A percentile compares a stretch with the other conserved stretches of the same genome.
phyloP scores from a whole-genome alignment of 2,888 invertebrate genomes.

The Hydrotaea diabolus region DNA sequence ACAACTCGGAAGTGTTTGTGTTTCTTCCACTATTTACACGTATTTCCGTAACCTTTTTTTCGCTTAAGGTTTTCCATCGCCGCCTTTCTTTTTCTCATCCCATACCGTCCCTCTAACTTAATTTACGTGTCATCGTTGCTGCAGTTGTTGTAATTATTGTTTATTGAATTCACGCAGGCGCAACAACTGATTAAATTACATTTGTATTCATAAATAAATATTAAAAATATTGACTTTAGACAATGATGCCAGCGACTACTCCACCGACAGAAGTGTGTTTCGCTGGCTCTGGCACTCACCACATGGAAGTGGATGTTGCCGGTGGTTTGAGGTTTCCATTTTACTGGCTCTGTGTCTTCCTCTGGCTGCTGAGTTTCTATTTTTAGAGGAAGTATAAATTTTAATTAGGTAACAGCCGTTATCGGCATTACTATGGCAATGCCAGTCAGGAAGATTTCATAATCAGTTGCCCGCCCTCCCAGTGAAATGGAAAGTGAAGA shows the following conservation, averaged over 20 bases:
- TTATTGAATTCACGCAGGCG: constrained; percentile 15
- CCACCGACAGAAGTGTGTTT: neutral
- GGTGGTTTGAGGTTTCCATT: constrained; percentile 29
- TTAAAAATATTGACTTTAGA: neutral
- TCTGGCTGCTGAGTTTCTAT: neutral
- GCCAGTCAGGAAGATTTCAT: neutral
- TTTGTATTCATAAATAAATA: constrained; percentile 9
- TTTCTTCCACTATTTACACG: constrained; percentile 43
- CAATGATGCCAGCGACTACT: neutral
- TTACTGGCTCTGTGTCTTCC: neutral
- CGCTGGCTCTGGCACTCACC: neutral
- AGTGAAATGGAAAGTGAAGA: neutral
- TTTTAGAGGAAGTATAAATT: constrained; percentile 12
- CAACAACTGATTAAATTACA: constrained; percentile 28
- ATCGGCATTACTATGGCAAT: neutral
- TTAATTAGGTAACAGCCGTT: constrained; percentile 29
- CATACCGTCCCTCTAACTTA: too few species aligned
- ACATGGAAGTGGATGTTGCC: neutral
- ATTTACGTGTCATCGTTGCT: constrained; percentile 6
- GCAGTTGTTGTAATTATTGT: constrained; percentile 23
- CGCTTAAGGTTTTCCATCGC: neutral
- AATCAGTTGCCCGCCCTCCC: too few species aligned
- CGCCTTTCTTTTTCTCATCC: neutral
- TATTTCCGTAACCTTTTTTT: constrained; percentile 59
- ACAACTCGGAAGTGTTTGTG: constrained; percentile 56